Conservation (phyloP, 2,797 vertebrate species). For the Notamacropus eugenii region DNA sequence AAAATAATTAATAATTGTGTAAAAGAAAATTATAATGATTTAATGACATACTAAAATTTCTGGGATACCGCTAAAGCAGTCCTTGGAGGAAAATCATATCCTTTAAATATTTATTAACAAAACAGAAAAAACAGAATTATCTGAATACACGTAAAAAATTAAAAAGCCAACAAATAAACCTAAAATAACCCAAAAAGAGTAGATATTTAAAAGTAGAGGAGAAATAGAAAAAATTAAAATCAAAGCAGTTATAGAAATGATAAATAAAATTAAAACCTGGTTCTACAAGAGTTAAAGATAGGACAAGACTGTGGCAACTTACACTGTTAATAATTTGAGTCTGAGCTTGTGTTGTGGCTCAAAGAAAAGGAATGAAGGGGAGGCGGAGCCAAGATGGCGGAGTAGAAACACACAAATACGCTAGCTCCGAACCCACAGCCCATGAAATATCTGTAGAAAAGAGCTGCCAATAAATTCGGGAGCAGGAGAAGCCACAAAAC, state of each 20-base stretch:
- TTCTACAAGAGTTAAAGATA: background rate
- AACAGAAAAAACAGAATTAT: background rate
- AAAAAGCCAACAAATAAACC: background rate
- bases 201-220: background rate
- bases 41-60: background rate
- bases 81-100: background rate
- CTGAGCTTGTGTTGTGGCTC: background rate
- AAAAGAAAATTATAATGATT: background rate
- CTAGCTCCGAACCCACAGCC: too few species aligned
- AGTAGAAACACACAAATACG: too few species aligned
- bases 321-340: background rate
- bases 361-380: background rate
- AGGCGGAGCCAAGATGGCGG: too few species aligned
- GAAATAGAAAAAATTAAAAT: background rate
- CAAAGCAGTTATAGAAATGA: background rate
- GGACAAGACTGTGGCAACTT: background rate
- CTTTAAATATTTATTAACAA: background rate
- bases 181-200: background rate
- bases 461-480: too few species aligned
- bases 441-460: too few species aligned
- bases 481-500: too few species aligned
- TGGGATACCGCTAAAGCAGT: background rate
- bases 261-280: background rate
- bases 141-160: background rate
- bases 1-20: background rate